Percentiles rank a stretch among this genome's conserved stretches.
These are phyloP conservation scores for Ricordea florida DNA, from an alignment of 92 coral and sea anemone species.

Conservation along the genomic window DNA sequence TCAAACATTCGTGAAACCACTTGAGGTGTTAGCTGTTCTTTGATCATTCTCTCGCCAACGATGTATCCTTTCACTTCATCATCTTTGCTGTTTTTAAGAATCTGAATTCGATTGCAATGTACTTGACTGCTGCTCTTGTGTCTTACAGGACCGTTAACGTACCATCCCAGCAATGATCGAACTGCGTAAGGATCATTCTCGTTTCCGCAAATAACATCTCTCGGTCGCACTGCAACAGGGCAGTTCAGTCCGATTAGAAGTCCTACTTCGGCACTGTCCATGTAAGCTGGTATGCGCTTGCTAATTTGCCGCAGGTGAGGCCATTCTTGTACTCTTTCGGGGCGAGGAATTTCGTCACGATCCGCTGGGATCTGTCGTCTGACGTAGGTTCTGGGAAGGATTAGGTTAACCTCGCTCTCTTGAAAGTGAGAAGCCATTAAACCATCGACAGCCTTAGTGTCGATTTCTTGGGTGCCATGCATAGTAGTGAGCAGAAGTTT, in stretches of 20 bases:
- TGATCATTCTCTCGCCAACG: constrained; percentile 27
- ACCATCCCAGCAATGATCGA: constrained; percentile 56
- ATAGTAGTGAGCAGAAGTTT: too few relatives aligned
- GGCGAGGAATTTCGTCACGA: constrained; percentile 34
- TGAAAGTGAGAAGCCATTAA: too few relatives aligned
- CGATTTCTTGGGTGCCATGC: too few relatives aligned
- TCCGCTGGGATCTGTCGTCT: too few relatives aligned
- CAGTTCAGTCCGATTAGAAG: constrained; percentile 54
- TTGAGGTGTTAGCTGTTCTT: constrained; percentile 25
- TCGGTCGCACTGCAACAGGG: constrained; percentile 51
- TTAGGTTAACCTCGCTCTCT: too few relatives aligned
- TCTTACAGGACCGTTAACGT: constrained; percentile 40
- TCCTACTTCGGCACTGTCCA: constrained; percentile 46
- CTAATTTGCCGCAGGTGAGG: constrained; percentile 21
- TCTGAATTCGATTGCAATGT: constrained; percentile 33
- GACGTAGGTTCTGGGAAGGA: too few relatives aligned
- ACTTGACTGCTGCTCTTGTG: neutral
- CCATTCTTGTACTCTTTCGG: constrained; percentile 27
- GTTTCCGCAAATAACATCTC: constrained; percentile 44
- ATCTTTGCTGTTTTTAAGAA: neutral
- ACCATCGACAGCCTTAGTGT: too few relatives aligned
- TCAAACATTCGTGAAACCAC: constrained; percentile 47
- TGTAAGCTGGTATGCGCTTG: constrained; percentile 41
- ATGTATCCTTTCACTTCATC: constrained; percentile 19
- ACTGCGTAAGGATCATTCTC: constrained; percentile 57